These are phyloP conservation scores for Callocephalon fimbriatum DNA, from an alignment of 2,113 vertebrate genomes.

Conservation along the genomic window DNA sequence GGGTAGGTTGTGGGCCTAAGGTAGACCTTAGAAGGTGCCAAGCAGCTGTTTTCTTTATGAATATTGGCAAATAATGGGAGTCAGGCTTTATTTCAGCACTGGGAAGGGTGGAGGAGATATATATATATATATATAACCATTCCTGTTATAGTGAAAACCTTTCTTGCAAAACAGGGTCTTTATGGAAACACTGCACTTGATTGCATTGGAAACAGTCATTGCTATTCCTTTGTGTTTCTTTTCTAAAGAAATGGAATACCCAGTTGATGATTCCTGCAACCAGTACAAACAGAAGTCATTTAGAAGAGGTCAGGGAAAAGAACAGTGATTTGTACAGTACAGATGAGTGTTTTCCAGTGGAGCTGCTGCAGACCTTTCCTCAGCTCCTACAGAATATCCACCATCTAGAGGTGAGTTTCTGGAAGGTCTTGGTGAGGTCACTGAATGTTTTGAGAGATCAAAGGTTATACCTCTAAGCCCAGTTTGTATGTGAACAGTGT, in stretches of 20 bases:
- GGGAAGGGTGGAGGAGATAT: not conserved
- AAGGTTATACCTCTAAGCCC: not conserved
- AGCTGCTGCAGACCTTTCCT: constrained; percentile 83
- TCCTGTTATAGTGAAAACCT: not conserved
- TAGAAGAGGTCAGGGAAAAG: not conserved
- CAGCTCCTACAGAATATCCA: constrained; percentile 89
- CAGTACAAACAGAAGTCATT: not conserved
- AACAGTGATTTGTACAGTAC: not conserved
- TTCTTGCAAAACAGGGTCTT: not conserved
- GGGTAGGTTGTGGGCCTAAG: constrained; percentile 57
- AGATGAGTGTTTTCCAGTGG: constrained; percentile 76
- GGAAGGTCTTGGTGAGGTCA: not conserved
- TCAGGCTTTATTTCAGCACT: not conserved
- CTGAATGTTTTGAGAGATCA: not conserved
- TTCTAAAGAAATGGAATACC: constrained; percentile 82
- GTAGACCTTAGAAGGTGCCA: not conserved
- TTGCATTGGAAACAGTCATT: not conserved
- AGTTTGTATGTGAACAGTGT: not conserved
- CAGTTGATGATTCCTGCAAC: constrained; percentile 73
- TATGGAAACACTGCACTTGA: not conserved
- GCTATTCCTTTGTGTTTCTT: not conserved
- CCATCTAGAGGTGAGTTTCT: constrained; percentile 84
- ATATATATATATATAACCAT: not conserved
- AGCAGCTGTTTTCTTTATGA: not conserved
- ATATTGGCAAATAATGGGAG: not conserved